phyloP scores from a whole-genome alignment of 2,797 vertebrate species.

The Lithobates pipiens region DNA sequence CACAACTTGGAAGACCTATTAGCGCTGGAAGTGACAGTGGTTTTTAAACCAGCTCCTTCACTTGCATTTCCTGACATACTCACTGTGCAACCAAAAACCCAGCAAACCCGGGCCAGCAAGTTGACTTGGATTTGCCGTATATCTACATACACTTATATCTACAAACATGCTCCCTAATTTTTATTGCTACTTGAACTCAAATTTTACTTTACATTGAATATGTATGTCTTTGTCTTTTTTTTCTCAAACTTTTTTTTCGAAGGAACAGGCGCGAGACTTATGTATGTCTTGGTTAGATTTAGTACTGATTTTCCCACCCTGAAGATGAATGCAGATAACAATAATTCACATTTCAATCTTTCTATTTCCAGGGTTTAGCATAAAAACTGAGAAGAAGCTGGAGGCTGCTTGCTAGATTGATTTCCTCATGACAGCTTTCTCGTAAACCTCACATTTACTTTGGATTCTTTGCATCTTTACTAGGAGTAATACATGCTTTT shows the following conservation, averaged over 20 bases:
- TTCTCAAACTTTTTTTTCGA: conserved; percentile 12
- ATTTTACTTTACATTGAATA: conserved; percentile 6
- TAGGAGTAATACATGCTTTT: conserved; percentile 51
- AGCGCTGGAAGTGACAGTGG: no score
- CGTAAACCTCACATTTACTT: conserved; percentile 46
- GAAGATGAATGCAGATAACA: conserved; percentile 55
- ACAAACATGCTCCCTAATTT: background rate
- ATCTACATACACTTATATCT: background rate
- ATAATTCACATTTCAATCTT: conserved; percentile 55
- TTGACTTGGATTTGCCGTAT: no score
- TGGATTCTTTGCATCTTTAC: conserved; percentile 38
- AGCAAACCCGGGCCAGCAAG: no score
- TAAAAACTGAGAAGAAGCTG: conserved; percentile 37
- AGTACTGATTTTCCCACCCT: conserved; percentile 19
- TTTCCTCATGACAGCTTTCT: conserved; percentile 48
- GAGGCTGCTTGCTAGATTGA: conserved; percentile 46
- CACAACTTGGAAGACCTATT: no score
- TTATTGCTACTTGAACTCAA: background rate
- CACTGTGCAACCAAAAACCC: no score
- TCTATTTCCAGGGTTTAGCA: conserved; percentile 48
- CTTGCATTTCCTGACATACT: no score
- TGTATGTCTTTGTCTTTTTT: background rate
- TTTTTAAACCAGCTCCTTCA: background rate
- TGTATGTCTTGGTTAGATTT: conserved; percentile 45
- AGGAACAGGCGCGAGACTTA: conserved; percentile 25